These are phyloP conservation scores for Calliphora vicina DNA, from an alignment of 1,140 invertebrate species.

Conservation along the genomic window DNA sequence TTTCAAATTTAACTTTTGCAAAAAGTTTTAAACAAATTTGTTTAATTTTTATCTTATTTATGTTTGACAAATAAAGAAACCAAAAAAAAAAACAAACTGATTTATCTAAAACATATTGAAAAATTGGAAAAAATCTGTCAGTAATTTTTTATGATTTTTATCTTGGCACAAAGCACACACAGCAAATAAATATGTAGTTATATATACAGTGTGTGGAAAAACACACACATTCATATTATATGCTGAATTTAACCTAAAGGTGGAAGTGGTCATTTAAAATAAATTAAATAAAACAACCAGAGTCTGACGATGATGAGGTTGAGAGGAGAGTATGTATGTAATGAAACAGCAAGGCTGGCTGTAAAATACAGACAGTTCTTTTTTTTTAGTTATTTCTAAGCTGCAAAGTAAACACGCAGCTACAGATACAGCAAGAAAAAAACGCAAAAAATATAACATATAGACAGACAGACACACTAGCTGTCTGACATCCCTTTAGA, in stretches of 20 bases:
- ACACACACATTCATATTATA: neutral
- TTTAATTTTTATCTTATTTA: too few relatives aligned
- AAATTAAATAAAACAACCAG: neutral
- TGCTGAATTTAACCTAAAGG: neutral
- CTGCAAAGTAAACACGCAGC: neutral
- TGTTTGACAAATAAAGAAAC: too few relatives aligned
- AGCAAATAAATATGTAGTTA: neutral
- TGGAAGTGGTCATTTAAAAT: conserved; percentile 13
- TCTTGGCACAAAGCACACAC: neutral
- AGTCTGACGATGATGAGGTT: neutral
- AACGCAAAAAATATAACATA: neutral
- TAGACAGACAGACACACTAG: neutral
- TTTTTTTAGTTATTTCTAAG: too few relatives aligned
- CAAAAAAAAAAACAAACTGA: too few relatives aligned
- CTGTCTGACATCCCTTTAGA: neutral
- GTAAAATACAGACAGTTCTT: too few relatives aligned
- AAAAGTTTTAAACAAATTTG: too few relatives aligned
- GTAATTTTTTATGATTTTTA: too few relatives aligned
- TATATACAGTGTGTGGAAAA: neutral
- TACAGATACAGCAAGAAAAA: neutral
- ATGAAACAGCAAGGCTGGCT: neutral
- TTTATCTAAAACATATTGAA: too few relatives aligned
- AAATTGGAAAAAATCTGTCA: too few relatives aligned
- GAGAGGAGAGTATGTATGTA: neutral
- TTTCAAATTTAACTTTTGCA: too few relatives aligned